These are phyloP conservation scores for Labeo calbasu DNA, from an alignment of 2,797 vertebrate genomes.

Conservation along the genomic window DNA sequence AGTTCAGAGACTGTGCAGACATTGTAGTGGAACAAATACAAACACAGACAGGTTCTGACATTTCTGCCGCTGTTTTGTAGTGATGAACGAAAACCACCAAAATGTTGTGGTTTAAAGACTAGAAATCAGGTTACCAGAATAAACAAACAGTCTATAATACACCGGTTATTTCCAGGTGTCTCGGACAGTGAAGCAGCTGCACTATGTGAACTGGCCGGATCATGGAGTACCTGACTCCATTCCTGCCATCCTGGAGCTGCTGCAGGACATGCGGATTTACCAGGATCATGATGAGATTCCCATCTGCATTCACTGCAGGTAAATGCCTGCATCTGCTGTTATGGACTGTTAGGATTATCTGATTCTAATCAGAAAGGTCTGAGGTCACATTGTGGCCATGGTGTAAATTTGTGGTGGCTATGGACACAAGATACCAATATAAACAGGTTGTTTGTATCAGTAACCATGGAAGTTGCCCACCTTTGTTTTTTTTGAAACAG, in stretches of 20 bases:
- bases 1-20: neutral
- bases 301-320: conserved; percentile 98
- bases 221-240: conserved; percentile 91
- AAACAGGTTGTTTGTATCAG: neutral
- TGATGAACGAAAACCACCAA: neutral
- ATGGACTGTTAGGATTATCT: neutral
- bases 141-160: neutral
- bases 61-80: neutral
- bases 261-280: conserved; percentile 83
- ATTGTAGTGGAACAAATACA: conserved; percentile 3
- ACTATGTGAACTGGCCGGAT: conserved; percentile 96
- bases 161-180: conserved; percentile 73
- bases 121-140: neutral
- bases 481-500: conserved; percentile 66
- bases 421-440: neutral
- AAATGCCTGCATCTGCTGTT: neutral
- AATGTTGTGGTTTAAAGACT: conserved; percentile 65
- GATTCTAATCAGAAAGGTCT: neutral
- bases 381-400: neutral
- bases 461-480: conserved; percentile 30
- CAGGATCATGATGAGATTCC: conserved; percentile 84
- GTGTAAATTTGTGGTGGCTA: neutral
- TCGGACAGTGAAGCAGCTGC: conserved; percentile 87
- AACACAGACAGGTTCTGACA: conserved; percentile 13
- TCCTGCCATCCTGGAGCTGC: conserved; percentile 88